These are phyloP conservation scores for Heptranchias perlo DNA, from an alignment of 2,113 vertebrate genomes.

Conservation along the genomic window DNA sequence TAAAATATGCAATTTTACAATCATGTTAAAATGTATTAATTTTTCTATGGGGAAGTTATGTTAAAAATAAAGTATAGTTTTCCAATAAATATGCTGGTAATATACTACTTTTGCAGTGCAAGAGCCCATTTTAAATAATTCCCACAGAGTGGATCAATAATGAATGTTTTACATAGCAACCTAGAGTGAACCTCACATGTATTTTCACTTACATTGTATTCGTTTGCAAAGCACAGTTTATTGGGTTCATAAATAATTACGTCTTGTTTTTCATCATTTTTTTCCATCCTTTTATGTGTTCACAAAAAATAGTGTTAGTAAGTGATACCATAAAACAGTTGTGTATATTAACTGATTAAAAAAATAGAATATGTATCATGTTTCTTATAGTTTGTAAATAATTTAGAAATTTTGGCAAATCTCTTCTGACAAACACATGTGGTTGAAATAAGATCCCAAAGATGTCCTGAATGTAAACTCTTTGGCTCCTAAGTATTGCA, in stretches of 20 bases:
- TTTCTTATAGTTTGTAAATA: neutral
- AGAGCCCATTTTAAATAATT: neutral
- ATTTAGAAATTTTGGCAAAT: neutral
- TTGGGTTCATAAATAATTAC: neutral
- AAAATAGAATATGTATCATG: neutral
- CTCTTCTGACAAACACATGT: neutral
- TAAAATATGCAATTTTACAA: neutral
- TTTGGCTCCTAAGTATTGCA: neutral
- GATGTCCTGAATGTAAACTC: neutral
- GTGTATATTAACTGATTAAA: neutral
- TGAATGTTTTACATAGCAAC: neutral
- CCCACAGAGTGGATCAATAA: neutral
- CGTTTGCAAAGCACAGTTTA: neutral
- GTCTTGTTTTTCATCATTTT: neutral
- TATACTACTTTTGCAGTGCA: neutral
- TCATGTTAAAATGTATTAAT: neutral
- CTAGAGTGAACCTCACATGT: neutral
- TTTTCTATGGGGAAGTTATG: neutral
- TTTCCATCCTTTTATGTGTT: neutral
- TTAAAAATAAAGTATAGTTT: neutral
- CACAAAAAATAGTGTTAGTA: neutral
- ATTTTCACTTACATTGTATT: neutral
- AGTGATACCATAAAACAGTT: neutral
- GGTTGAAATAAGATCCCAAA: neutral
- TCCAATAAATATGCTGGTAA: neutral